Conservation (phyloP, 1,140 invertebrate species). For the Lepidurus packardi region DNA sequence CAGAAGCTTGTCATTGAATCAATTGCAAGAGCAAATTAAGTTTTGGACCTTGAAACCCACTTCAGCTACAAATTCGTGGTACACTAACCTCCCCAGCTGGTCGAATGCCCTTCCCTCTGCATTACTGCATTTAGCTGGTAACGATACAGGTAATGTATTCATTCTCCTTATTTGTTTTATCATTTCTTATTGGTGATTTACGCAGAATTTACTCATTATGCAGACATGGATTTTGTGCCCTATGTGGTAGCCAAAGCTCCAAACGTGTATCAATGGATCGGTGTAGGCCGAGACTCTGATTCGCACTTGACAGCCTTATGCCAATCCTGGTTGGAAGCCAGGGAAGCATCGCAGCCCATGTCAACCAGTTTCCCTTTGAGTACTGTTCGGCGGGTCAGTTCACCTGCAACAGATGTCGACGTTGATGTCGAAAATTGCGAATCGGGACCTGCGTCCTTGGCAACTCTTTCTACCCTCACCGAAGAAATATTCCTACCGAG, state of each 20-base stretch:
- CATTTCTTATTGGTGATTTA: not conserved
- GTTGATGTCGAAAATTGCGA: constrained; percentile 24
- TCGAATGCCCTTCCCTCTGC: constrained; percentile 68
- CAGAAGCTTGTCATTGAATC: constrained; percentile 65
- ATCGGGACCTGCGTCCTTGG: constrained; percentile 22
- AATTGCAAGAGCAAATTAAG: constrained; percentile 67
- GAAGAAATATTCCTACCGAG: constrained; percentile 51
- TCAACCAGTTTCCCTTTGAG: constrained; percentile 24
- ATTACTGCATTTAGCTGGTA: constrained; percentile 79
- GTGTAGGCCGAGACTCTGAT: constrained; percentile 86
- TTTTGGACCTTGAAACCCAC: constrained; percentile 76
- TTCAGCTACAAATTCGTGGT: constrained; percentile 77
- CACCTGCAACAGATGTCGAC: constrained; percentile 36
- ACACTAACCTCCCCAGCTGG: constrained; percentile 59
- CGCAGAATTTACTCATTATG: not conserved
- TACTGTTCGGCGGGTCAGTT: not conserved
- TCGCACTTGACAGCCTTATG: constrained; percentile 66
- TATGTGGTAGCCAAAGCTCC: constrained; percentile 36
- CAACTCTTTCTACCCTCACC: constrained; percentile 39
- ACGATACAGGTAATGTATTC: constrained; percentile 56
- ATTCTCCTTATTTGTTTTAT: not conserved
- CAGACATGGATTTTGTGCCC: constrained; percentile 34
- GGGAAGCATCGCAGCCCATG: constrained; percentile 42
- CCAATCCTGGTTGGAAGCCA: constrained; percentile 64
- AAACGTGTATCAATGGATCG: constrained; percentile 84